Percentiles rank a stretch among this genome's conserved stretches.
These are phyloP conservation scores for Penaeus chinensis DNA, from an alignment of 1,140 invertebrate species.

Conservation along the genomic window DNA sequence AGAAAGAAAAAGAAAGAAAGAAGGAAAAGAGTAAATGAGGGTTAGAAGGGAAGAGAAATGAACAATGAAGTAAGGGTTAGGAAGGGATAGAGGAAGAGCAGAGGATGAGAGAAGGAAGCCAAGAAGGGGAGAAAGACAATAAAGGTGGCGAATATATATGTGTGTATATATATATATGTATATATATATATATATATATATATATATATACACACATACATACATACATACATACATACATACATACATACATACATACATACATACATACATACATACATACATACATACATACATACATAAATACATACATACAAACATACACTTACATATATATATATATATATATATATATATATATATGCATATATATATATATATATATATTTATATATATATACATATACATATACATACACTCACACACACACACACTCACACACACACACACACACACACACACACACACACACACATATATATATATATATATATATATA, in stretches of 20 bases:
- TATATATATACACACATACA: not conserved
- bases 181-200: not conserved
- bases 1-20: too few relatives aligned
- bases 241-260: constrained; percentile 5
- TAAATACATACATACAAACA: not conserved
- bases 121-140: too few relatives aligned
- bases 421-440: not conserved
- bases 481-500: not conserved
- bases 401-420: not conserved
- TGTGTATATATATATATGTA: not conserved
- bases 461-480: not conserved
- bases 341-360: not conserved
- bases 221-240: not conserved
- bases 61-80: too few relatives aligned
- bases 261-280: constrained; percentile 15
- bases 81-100: too few relatives aligned
- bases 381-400: not conserved
- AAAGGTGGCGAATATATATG: not conserved
- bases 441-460: not conserved
- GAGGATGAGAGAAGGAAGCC: too few relatives aligned
- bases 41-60: too few relatives aligned
- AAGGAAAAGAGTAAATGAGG: too few relatives aligned
- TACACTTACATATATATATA: not conserved
- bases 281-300: constrained; percentile 6
- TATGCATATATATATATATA: not conserved